These are phyloP conservation scores for Mungos mungo DNA, from an alignment of 2,113 vertebrate genomes.

Conservation along the genomic window DNA sequence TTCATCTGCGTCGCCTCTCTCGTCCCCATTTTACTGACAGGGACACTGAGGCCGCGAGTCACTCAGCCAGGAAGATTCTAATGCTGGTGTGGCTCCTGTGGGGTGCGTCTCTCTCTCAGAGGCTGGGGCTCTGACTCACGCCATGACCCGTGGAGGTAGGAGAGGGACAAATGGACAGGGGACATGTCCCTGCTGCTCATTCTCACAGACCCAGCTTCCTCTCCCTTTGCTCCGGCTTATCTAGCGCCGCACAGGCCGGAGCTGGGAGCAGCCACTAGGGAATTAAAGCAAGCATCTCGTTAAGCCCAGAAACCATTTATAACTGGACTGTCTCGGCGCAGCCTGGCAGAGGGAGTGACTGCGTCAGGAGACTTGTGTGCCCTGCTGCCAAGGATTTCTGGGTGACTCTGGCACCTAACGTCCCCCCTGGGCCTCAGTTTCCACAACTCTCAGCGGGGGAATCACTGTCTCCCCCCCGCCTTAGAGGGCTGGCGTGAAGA, in stretches of 20 bases:
- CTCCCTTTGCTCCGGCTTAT: neutral
- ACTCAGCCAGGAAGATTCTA: neutral
- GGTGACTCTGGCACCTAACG: neutral
- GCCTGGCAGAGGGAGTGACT: neutral
- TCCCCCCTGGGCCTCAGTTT: neutral
- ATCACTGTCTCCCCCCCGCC: neutral
- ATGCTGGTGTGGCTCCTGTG: accelerated
- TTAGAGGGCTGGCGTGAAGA: neutral
- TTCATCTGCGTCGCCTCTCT: neutral
- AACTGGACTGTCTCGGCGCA: neutral
- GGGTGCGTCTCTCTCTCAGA: neutral
- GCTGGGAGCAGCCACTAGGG: neutral
- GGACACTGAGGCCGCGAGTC: conserved; percentile 42
- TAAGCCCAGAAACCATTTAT: conserved; percentile 51
- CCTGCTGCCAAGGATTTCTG: neutral
- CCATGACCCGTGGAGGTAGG: neutral
- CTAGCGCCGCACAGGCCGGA: neutral
- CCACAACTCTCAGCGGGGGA: neutral
- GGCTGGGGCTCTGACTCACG: neutral
- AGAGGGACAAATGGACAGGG: neutral
- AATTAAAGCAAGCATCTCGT: conserved; percentile 25
- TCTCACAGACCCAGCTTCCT: neutral
- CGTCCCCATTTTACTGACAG: neutral
- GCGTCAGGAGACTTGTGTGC: neutral
- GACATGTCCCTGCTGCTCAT: neutral